Conservation (phyloP, 2,113 vertebrate genomes). For the Sarotherodon lohbergeri region DNA sequence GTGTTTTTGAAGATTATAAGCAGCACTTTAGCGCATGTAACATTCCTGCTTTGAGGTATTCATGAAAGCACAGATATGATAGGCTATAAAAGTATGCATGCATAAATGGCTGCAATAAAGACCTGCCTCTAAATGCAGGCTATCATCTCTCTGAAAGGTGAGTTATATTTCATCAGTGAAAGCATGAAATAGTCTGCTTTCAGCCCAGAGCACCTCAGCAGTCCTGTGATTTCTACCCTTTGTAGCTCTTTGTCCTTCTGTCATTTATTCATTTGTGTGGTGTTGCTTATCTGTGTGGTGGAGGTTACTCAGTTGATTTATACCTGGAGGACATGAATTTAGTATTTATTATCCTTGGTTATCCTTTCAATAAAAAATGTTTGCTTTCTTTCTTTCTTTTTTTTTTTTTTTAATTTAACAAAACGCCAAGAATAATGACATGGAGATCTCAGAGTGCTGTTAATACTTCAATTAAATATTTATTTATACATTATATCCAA, state of each 20-base stretch:
- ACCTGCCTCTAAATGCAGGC: slow-evolving; percentile 9
- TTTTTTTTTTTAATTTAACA: not conserved
- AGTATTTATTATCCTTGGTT: not conserved
- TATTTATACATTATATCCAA: not conserved
- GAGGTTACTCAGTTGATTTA: not conserved
- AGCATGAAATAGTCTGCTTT: not conserved
- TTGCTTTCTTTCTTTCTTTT: not conserved
- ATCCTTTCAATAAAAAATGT: not conserved
- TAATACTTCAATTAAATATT: not conserved
- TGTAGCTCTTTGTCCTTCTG: not conserved
- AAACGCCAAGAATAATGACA: not conserved
- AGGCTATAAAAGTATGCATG: slow-evolving; percentile 21
- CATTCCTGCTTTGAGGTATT: slow-evolving; percentile 7
- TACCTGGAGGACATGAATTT: not conserved
- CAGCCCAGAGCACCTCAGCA: not conserved
- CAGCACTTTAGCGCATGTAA: not conserved
- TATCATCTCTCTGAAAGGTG: slow-evolving; percentile 12
- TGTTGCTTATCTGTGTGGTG: not conserved
- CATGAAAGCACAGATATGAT: slow-evolving; percentile 10
- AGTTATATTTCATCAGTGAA: slow-evolving; percentile 23
- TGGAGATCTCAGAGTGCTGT: not conserved
- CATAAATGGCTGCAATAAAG: slow-evolving; percentile 15
- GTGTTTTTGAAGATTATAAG: not conserved
- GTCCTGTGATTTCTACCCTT: not conserved
- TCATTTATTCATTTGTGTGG: not conserved